Evolutionary conservation across 2,797 vertebrate species (phyloP), one percentile per base, ranked within the genome.

Genomic region (Dermochelys coriacea): DNA sequence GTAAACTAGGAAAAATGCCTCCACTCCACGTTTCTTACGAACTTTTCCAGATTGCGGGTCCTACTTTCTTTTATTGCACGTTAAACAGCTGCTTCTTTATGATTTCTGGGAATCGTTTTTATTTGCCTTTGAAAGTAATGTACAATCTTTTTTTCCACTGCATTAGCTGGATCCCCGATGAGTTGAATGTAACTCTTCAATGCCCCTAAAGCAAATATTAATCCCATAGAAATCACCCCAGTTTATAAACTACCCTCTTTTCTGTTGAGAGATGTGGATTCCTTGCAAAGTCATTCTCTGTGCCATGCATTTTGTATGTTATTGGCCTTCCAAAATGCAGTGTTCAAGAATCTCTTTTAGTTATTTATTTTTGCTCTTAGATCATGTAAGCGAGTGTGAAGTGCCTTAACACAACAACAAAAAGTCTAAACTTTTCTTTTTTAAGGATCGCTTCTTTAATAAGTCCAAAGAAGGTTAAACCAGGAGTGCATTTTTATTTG

Each of bases 361-460:
- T 12, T 34, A 93, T 97, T 96, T 95, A 90, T 89, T 97, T 96
- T 96, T 89, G 37, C 83, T 95, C 89, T 94, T 52, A 50, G 47
- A 18, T 55, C 87, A 85, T 80, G 86, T 93, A 95, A 96, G 94
- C 85, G 9, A 6, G 74, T 93, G 87, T 92, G 82, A 80, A 91
- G 93, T 80, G 80, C 45, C 8, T 1, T 85, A 88, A 41, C 19
- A 41, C n/a, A 37, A 21, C 68, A 41, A 23, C n/a, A 23, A 68
- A n/a, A 68, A 21, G 10, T 23, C 21, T 68, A 23, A 23, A 41
- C 19, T 71, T 71, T 71, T 6, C 21, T 71, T 41, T 71, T 61
- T 23, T 23, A 68, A 37, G 6, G 51, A 14, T 85, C 34, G 1
- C 79, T 81, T 71, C 68, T 51, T 86, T 78, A 51, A 89, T 21